Conservation (phyloP, 2,113 vertebrate genomes). For the Thymallus thymallus region DNA sequence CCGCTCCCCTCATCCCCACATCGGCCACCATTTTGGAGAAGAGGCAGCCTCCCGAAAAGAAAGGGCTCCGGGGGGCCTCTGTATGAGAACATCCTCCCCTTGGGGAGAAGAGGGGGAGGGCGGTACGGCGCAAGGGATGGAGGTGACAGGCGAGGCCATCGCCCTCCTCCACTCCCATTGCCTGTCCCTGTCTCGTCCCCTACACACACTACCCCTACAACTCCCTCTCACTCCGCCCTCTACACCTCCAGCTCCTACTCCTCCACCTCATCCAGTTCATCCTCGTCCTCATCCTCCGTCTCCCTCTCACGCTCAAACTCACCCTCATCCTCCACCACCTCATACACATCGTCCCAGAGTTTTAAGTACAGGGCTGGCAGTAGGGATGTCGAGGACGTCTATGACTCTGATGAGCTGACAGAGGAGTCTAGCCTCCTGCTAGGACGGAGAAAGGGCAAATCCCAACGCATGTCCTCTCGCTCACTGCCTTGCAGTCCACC, state of each 20-base stretch:
- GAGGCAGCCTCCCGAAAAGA: constrained; percentile 69
- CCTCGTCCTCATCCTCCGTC: constrained; percentile 67
- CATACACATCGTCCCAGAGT: constrained; percentile 74
- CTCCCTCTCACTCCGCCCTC: constrained; percentile 70
- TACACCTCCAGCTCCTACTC: constrained; percentile 74
- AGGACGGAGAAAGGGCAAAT: constrained; percentile 65
- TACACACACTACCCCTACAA: constrained; percentile 70
- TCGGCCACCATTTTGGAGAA: constrained; percentile 71
- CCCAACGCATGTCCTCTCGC: constrained; percentile 70
- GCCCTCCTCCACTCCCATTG: constrained; percentile 70
- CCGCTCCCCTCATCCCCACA: constrained; percentile 63
- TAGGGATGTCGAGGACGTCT: constrained; percentile 62
- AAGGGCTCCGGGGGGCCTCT: constrained; percentile 70
- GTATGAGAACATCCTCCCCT: constrained; percentile 76
- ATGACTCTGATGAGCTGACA: constrained; percentile 72
- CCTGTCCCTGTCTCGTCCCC: constrained; percentile 72
- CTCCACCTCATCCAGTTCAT: constrained; percentile 71
- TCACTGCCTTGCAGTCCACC: constrained; percentile 75
- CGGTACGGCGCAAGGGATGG: constrained; percentile 67
- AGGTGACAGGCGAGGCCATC: constrained; percentile 63
- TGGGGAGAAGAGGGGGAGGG: constrained; percentile 76
- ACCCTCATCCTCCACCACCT: constrained; percentile 64
- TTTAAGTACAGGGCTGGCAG: constrained; percentile 69
- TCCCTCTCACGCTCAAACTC: constrained; percentile 73
- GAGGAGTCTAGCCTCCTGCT: constrained; percentile 78